Base-by-base conservation (phyloP, 2,888 invertebrate genomes). In the Galerucella calmariensis region DNA sequence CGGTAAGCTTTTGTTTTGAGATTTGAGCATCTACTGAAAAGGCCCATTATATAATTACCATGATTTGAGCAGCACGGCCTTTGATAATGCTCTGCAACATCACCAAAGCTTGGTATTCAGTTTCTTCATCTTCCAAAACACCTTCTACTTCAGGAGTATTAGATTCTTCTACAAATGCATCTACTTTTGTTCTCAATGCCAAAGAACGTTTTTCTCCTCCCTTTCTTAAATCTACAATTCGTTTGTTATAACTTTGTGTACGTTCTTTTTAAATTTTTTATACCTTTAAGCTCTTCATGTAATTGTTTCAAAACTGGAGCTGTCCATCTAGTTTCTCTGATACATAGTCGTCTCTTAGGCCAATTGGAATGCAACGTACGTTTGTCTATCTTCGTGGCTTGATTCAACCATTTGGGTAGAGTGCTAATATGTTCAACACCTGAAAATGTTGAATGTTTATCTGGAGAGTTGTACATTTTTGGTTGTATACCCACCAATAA, bases 51-150 rank as follows among this genome's bases (percentile, higher is more conserved):
- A n/a, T n/a, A n/a, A n/a, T 84, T 86, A 93, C 93, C 90, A 93
- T 86, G 79, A 89, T 91, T 86, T 95, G 94, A 16, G 93, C 90
- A 8, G 94, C 93, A 24, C 94, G 88, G 2, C 94, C 95, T 77
- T 92, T 87, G 1, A 95, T 88, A 44, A 93, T 86, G 83, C 91
- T 91, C 84, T 94, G 94, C 71, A 94, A 83, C 78, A 90, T 86
- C 56, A 93, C 87, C 44, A 91, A 88, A 3, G 91, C 89, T 85
- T 92, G 87, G 79, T 90, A 89, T 62, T 86, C 80, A 14, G 88
- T 85, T 69, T 90, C 89, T 74, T 88, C 87, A 8, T 78, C 70
- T 48, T 85, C 84, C 9, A 85, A 81, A 41, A 83, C 79, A 3
- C 81, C 82, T 46, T 84, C 85, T 10, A 85, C 81, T 79, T 84